A percentile compares a stretch with the other conserved stretches of the same genome.
Evolutionary conservation across 2,113 vertebrate genomes (phyloP).

Genomic region (Rhipidura dahli): DNA sequence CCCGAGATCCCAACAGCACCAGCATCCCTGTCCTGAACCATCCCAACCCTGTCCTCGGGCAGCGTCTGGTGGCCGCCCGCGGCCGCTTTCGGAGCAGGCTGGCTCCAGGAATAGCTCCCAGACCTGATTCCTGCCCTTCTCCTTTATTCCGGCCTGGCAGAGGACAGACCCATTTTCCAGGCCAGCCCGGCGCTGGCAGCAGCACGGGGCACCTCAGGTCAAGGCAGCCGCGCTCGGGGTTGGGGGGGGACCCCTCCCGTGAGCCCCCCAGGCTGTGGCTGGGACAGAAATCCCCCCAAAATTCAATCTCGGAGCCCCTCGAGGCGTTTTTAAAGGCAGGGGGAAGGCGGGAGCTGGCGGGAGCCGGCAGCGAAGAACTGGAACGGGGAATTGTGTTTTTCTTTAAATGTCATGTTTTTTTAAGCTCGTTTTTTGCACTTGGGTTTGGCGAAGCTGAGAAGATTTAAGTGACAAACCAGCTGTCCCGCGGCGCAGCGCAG

Average conservation of each 20-base stretch:
- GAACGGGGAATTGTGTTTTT: neutral
- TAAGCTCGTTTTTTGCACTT: constrained; percentile 16
- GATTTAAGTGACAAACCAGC: constrained; percentile 39
- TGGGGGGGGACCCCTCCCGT: accelerated
- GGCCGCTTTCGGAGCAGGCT: accelerated
- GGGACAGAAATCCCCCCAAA: accelerated
- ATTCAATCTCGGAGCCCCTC: neutral
- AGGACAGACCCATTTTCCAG: neutral
- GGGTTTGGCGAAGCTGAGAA: constrained; percentile 33
- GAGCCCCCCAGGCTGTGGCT: neutral
- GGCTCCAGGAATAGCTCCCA: neutral
- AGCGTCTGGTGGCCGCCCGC: neutral
- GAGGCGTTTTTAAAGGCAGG: neutral
- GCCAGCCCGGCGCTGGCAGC: neutral
- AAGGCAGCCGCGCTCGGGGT: neutral
- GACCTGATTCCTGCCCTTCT: neutral
- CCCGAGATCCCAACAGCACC: neutral
- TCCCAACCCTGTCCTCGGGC: neutral
- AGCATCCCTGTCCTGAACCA: neutral
- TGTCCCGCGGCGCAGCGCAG: neutral
- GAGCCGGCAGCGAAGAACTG: neutral
- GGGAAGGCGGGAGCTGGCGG: neutral
- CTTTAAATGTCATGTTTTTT: constrained; percentile 15
- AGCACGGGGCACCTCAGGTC: neutral
- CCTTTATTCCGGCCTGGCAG: neutral